Conservation (phyloP, 2,113 vertebrate genomes). For the Mesoclemmys tuberculata region DNA sequence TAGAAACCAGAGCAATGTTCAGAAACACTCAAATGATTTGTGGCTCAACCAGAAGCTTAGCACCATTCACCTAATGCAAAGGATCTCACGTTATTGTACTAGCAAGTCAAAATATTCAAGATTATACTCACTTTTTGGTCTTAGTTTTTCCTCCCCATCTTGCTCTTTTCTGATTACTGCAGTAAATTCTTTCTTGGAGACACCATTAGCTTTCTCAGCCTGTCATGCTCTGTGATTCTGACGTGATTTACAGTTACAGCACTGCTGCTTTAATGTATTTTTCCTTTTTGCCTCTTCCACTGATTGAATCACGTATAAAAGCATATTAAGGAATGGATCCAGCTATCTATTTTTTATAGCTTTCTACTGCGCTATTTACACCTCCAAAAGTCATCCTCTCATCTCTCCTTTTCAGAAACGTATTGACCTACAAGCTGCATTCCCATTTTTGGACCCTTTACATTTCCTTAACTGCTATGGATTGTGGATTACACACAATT, state of each 20-base stretch:
- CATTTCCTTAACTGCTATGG: not conserved
- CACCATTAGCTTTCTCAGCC: slow-evolving; percentile 4
- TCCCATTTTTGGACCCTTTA: slow-evolving; percentile 40
- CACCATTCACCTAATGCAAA: not conserved
- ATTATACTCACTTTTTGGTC: slow-evolving; percentile 11
- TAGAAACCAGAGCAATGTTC: not conserved
- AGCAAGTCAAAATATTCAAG: not conserved
- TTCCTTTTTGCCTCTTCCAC: slow-evolving; percentile 19
- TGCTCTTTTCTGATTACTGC: not conserved
- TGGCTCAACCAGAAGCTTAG: not conserved
- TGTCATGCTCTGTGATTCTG: not conserved
- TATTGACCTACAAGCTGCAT: not conserved
- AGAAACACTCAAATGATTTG: not conserved
- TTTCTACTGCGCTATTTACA: not conserved
- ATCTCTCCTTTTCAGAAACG: not conserved
- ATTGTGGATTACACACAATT: not conserved
- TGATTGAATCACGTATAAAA: not conserved
- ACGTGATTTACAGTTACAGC: not conserved
- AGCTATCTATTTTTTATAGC: not conserved
- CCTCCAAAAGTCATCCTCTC: not conserved
- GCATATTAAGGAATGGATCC: not conserved
- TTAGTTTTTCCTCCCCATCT: not conserved
- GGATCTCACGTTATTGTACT: not conserved
- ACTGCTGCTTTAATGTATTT: not conserved
- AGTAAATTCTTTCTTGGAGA: not conserved